Evolutionary conservation across 2,888 invertebrate genomes (phyloP).

Genomic region (Malthinus flaveolus): DNA sequence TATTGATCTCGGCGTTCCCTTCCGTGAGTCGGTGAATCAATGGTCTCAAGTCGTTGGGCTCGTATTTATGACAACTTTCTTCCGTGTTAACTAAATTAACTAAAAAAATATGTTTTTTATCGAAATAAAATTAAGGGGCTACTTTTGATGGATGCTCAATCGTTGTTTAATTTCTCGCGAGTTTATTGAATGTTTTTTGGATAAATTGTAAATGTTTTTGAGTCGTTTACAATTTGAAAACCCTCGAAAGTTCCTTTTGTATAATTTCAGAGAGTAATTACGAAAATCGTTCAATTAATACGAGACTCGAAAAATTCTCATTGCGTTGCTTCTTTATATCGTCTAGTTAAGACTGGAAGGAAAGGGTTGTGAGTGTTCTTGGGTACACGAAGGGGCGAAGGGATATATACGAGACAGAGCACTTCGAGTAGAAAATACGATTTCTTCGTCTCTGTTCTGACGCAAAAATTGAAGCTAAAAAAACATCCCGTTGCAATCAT

Average conservation of each 20-base stretch:
- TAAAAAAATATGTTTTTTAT: not conserved
- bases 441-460: constrained; percentile 51
- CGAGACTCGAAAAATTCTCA: constrained; percentile 37
- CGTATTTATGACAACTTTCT: constrained; percentile 42
- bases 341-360: constrained; percentile 50
- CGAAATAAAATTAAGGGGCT: not conserved
- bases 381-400: constrained; percentile 37
- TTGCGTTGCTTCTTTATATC: constrained; percentile 48
- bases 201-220: no score
- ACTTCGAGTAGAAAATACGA: constrained; percentile 56
- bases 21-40: constrained; percentile 50
- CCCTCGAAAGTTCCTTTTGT: no score
- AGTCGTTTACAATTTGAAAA: no score
- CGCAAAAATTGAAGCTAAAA: constrained; percentile 13
- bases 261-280: not conserved
- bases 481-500: constrained; percentile 17
- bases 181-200: not conserved
- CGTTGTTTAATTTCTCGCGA: not conserved
- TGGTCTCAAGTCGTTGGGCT: constrained; percentile 51
- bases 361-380: constrained; percentile 54
- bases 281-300: constrained; percentile 12
- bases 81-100: constrained; percentile 24
- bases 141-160: not conserved
- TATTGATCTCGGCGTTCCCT: constrained; percentile 54
- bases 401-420: constrained; percentile 33